Evolutionary conservation across 2,113 vertebrate genomes (phyloP).

Genomic region (Prunella fulvescens): DNA sequence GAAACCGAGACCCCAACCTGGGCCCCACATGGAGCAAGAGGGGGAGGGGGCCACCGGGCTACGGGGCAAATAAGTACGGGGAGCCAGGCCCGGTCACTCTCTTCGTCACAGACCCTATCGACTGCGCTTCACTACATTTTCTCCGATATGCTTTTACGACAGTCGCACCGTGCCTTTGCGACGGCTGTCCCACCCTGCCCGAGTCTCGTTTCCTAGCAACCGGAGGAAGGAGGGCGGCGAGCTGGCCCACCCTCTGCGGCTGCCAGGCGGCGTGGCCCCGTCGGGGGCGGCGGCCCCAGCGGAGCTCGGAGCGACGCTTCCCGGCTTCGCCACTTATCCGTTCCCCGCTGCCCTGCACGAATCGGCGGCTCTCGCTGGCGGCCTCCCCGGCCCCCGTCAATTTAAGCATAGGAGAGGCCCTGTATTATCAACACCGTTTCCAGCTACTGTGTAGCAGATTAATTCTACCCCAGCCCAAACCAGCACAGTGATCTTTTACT

Average conservation of each 20-base stretch:
- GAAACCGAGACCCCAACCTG: slow-evolving; percentile 74
- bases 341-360: neutral
- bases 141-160: neutral
- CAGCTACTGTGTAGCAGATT: neutral
- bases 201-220: neutral
- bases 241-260: neutral
- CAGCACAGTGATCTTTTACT: neutral
- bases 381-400: neutral
- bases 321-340: neutral
- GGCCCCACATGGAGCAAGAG: slow-evolving; percentile 87
- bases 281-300: neutral
- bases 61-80: slow-evolving; percentile 73
- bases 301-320: neutral
- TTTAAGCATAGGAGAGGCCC: neutral
- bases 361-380: neutral
- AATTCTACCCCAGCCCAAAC: neutral
- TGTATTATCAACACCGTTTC: neutral
- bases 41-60: slow-evolving; percentile 45
- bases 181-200: neutral
- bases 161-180: neutral
- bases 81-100: neutral
- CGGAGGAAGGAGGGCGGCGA: neutral
- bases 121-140: neutral
- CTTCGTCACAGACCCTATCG: neutral
- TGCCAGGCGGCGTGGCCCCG: neutral